Conservation (phyloP, 2,797 vertebrate genomes). For the Thripadectes ignobilis region DNA sequence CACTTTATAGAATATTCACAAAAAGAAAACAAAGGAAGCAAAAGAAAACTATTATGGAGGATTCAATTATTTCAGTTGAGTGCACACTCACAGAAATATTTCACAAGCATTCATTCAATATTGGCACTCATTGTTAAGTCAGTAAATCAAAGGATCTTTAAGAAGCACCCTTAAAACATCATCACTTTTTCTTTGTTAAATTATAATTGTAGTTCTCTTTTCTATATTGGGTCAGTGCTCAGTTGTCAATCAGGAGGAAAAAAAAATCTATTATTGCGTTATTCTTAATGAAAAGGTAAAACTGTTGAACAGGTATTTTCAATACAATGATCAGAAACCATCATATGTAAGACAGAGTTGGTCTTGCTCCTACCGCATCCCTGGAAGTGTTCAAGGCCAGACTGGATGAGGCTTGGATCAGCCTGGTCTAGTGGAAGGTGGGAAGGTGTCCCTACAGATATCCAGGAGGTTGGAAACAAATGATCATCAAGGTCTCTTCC, state of each 20-base stretch:
- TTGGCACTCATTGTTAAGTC: neutral
- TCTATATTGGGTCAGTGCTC: neutral
- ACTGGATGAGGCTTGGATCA: neutral
- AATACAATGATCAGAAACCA: neutral
- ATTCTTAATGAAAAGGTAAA: neutral
- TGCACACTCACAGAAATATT: neutral
- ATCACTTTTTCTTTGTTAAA: neutral
- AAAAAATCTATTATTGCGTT: neutral
- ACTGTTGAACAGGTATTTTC: neutral
- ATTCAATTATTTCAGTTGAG: conserved; percentile 32
- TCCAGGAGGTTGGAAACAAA: neutral
- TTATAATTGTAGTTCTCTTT: neutral
- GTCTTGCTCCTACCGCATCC: neutral
- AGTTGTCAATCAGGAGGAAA: neutral
- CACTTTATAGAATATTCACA: conserved; percentile 43
- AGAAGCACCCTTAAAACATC: neutral
- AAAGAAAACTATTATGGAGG: neutral
- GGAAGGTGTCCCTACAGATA: neutral
- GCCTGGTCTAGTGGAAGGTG: neutral
- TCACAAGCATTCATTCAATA: neutral
- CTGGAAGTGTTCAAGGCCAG: neutral
- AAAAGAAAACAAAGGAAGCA: conserved; percentile 13
- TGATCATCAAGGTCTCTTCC: neutral
- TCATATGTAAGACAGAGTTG: rapidly evolving
- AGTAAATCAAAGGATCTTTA: neutral